These are phyloP conservation scores for Tachina grossa DNA, from an alignment of 2,888 invertebrate genomes.

Conservation along the genomic window DNA sequence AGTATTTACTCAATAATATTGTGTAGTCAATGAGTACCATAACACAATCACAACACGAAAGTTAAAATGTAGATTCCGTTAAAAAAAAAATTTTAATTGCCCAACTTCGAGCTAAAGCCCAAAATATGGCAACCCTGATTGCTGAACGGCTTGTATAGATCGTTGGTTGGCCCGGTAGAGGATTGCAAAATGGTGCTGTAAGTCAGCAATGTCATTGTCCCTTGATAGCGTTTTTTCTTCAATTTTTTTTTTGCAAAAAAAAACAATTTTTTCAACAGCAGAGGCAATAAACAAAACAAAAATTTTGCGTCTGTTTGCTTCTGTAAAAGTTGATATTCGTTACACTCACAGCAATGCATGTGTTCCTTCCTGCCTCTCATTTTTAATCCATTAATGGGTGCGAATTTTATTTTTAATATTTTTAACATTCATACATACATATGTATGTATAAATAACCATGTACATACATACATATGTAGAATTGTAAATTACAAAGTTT, in stretches of 20 bases:
- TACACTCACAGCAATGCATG: background rate
- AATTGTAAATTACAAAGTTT: background rate
- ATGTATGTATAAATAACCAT: no score
- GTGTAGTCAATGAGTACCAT: no score
- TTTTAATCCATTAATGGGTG: background rate
- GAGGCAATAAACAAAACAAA: slow-evolving; percentile 25
- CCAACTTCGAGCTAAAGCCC: no score
- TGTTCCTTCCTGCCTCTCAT: background rate
- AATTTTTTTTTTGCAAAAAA: slow-evolving; percentile 26
- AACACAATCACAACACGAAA: no score
- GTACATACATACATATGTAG: slow-evolving; percentile 12
- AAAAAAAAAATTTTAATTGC: no score
- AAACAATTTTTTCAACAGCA: slow-evolving; percentile 23
- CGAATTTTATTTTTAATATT: slow-evolving; percentile 54
- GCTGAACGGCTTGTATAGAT: slow-evolving; percentile 2
- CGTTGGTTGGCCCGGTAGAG: background rate
- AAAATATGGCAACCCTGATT: background rate
- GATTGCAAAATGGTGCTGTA: slow-evolving; percentile 16
- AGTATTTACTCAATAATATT: no score
- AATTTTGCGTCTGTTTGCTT: slow-evolving; percentile 6
- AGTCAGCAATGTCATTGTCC: slow-evolving; percentile 64
- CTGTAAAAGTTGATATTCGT: background rate
- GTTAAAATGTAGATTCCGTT: no score
- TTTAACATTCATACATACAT: slow-evolving; percentile 54
- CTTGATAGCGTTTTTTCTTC: slow-evolving; percentile 27